A percentile compares a stretch with the other conserved stretches of the same genome.
Conservation (phyloP, 2,888 invertebrate genomes). For the Notodonta ziczac region DNA sequence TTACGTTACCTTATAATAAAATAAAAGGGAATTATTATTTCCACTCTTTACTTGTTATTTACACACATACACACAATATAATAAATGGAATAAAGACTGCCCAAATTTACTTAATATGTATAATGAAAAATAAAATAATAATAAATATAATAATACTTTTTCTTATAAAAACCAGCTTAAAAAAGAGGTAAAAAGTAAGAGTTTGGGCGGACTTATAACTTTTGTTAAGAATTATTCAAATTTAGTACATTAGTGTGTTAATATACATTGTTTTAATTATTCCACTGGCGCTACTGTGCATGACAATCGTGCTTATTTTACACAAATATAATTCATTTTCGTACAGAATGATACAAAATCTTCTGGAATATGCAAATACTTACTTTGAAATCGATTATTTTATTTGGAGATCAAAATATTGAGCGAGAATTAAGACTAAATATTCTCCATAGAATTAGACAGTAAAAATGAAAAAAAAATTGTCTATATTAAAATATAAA, state of each 20-base stretch:
- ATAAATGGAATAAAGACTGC: neutral
- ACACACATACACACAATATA: neutral
- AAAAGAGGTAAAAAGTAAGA: no score
- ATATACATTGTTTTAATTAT: conserved; percentile 29
- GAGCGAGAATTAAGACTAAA: no score
- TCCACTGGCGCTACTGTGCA: conserved; percentile 17
- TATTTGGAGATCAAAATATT: no score
- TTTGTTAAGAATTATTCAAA: conserved; percentile 24
- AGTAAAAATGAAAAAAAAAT: no score
- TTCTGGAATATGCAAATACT: no score
- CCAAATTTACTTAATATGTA: neutral
- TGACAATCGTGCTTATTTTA: neutral
- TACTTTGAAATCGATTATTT: no score
- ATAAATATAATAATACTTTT: no score
- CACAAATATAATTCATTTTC: conserved; percentile 17
- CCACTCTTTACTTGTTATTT: conserved; percentile 12
- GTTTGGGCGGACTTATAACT: neutral
- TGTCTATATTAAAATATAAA: no score
- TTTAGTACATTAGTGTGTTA: conserved; percentile 41
- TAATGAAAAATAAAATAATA: no score
- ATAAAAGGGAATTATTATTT: conserved; percentile 15
- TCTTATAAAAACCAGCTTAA: no score
- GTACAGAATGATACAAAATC: conserved; percentile 23
- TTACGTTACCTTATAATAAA: neutral
- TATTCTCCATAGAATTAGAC: no score